Evolutionary conservation across 2,113 vertebrate genomes (phyloP).

Genomic region (Condylura cristata): DNA sequence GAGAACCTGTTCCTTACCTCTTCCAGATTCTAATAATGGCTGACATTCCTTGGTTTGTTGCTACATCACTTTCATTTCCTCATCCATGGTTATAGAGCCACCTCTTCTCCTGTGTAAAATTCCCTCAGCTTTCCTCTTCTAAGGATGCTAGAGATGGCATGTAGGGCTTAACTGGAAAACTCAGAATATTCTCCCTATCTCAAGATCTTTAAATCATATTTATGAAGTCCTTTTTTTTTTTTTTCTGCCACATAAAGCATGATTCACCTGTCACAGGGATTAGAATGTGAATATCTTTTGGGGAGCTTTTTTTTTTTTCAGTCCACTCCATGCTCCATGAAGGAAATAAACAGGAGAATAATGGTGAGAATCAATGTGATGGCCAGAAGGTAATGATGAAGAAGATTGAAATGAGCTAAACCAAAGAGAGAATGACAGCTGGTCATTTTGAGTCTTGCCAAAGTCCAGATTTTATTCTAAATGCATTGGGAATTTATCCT

Average conservation of each 20-base stretch:
- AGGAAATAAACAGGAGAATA: neutral
- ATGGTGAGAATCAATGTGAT: neutral
- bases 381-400: neutral
- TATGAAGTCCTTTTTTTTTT: neutral
- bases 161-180: neutral
- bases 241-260: neutral
- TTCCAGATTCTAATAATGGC: neutral
- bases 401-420: neutral
- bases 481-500: neutral
- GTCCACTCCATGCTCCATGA: neutral
- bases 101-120: neutral
- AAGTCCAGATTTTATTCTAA: slow-evolving; percentile 42
- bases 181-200: neutral
- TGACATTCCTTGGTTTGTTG: neutral
- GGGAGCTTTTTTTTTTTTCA: neutral
- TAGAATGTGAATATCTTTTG: neutral
- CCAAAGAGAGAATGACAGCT: neutral
- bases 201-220: neutral
- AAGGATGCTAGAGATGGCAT: neutral
- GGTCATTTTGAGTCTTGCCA: neutral
- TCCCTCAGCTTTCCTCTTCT: neutral
- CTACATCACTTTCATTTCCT: neutral
- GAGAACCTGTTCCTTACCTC: neutral
- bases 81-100: neutral
- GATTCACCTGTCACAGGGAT: neutral